Conservation (phyloP, 2,888 invertebrate genomes). For the Lycophotia porphyrea region DNA sequence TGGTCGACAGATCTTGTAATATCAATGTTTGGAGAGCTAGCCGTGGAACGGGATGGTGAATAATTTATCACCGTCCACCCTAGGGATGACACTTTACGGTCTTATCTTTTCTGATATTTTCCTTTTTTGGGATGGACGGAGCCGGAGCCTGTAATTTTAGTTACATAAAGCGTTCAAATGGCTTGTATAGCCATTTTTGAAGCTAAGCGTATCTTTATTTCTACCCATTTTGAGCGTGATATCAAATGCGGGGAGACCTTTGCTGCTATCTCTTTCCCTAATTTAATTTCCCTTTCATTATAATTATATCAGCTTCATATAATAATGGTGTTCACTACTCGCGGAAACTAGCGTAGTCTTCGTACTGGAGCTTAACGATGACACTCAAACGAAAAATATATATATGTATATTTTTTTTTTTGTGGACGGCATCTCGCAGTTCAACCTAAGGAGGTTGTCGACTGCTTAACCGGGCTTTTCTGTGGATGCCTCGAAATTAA, state of each 20-base stretch:
- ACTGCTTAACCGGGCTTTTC: too few species aligned
- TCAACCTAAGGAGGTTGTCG: too few species aligned
- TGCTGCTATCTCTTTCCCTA: not conserved
- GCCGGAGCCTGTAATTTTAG: not conserved
- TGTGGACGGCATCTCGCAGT: too few species aligned
- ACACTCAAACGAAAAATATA: too few species aligned
- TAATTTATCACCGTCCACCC: constrained; percentile 59
- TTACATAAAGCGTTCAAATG: not conserved
- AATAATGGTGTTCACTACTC: too few species aligned
- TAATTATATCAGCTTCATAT: not conserved
- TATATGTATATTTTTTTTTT: too few species aligned
- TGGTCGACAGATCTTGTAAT: constrained; percentile 59
- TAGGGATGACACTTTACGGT: constrained; percentile 43
- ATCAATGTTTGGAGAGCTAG: constrained; percentile 53
- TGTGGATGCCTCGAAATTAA: too few species aligned
- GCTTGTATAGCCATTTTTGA: not conserved
- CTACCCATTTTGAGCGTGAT: not conserved
- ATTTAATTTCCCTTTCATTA: not conserved
- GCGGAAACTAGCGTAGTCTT: too few species aligned
- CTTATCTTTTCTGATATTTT: constrained; percentile 28
- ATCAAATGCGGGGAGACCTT: not conserved
- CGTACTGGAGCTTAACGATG: too few species aligned
- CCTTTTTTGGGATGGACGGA: not conserved
- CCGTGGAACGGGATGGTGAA: constrained; percentile 41
- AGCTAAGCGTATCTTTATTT: not conserved